Evolutionary conservation across 92 coral and sea anemone species (phyloP).

Genomic region (Scolanthus callimorphus): DNA sequence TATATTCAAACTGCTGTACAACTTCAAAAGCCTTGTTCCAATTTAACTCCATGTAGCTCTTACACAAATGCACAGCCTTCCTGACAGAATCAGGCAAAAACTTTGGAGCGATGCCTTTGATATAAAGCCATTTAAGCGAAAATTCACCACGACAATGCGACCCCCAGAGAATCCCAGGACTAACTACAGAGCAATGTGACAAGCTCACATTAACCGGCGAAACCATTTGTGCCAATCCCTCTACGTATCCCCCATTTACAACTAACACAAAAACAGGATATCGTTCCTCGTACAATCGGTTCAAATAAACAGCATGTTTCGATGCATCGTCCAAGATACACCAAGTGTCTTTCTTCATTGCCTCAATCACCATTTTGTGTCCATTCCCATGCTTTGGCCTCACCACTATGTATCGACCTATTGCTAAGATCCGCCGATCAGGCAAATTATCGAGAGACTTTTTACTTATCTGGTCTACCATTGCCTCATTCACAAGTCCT

Average conservation of each 20-base stretch:
- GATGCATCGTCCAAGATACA: slow-evolving; percentile 11
- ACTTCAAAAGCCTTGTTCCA: background rate
- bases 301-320: background rate
- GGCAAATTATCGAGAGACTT: background rate
- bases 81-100: background rate
- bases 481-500: slow-evolving; percentile 11
- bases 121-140: slow-evolving; percentile 1
- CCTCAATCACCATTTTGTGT: slow-evolving; percentile 12
- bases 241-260: background rate
- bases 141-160: slow-evolving; percentile 17
- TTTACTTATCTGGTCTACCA: slow-evolving; percentile 1
- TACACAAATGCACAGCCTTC: background rate
- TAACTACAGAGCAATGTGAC: slow-evolving; percentile 21
- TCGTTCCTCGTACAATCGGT: slow-evolving; percentile 12
- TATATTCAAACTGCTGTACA: background rate
- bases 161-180: slow-evolving; percentile 22
- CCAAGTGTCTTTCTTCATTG: slow-evolving; percentile 21
- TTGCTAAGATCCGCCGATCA: background rate
- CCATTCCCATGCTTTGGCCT: no score
- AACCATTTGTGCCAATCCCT: background rate
- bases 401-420: background rate
- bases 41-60: background rate
- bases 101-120: background rate
- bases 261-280: slow-evolving; percentile 7
- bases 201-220: background rate